Conservation (phyloP, 2,113 vertebrate species). For the Aramus guarauna region DNA sequence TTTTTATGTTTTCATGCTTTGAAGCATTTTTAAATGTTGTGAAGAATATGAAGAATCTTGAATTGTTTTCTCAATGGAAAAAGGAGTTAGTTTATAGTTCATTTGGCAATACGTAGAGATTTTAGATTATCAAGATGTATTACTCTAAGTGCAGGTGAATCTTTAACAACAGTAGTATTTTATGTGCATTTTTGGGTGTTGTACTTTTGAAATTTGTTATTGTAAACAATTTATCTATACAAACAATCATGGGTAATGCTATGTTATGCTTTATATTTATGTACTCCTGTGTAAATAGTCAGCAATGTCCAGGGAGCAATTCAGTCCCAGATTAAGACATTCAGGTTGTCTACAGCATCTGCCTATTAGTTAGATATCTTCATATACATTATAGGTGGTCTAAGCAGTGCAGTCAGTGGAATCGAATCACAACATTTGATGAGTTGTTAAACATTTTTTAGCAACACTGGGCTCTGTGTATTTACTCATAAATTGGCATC, state of each 20-base stretch:
- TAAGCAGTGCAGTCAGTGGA: not conserved
- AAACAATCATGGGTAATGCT: not conserved
- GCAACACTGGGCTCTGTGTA: rapidly evolving
- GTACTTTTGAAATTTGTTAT: not conserved
- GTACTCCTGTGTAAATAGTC: not conserved
- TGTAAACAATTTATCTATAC: not conserved
- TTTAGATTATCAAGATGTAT: not conserved
- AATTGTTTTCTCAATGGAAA: not conserved
- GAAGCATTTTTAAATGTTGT: not conserved
- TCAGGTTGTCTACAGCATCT: not conserved
- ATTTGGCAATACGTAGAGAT: not conserved
- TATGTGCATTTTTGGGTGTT: not conserved
- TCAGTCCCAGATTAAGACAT: not conserved
- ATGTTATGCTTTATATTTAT: not conserved
- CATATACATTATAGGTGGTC: not conserved
- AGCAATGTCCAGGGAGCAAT: not conserved
- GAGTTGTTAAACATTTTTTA: not conserved
- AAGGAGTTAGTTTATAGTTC: not conserved
- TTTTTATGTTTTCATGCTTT: not conserved
- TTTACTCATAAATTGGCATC: not conserved
- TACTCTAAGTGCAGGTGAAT: not conserved
- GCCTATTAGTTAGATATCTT: not conserved
- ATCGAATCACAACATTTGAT: not conserved
- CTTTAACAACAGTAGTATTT: not conserved
- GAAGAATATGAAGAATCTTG: not conserved